Evolutionary conservation across 2,888 invertebrate genomes (phyloP).

Genomic region (Seladonia tumulorum): DNA sequence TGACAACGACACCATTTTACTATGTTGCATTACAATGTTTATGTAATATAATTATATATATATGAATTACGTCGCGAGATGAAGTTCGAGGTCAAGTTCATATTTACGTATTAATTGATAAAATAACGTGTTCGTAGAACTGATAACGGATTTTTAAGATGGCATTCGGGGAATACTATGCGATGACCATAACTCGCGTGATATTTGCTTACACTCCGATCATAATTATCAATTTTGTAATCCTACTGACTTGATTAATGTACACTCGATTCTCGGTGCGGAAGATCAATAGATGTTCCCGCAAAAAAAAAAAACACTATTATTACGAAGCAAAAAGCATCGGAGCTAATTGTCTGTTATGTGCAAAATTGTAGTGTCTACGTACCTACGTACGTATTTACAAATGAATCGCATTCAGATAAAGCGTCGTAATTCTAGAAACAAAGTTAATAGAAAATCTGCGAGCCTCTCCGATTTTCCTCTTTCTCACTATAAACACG

Average conservation of each 20-base stretch:
- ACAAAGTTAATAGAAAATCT: neutral
- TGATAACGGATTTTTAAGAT: neutral
- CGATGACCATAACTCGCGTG: neutral
- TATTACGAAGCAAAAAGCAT: neutral
- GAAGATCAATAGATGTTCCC: neutral
- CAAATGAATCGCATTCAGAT: neutral
- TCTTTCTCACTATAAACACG: neutral
- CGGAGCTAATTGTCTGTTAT: neutral
- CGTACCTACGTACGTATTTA: neutral
- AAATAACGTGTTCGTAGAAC: constrained; percentile 9
- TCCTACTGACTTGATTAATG: neutral
- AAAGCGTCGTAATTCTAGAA: neutral
- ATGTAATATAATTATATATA: neutral
- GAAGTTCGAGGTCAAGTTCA: neutral
- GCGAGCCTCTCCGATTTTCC: neutral
- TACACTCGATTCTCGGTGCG: neutral
- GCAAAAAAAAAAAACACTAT: neutral
- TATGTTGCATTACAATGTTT: neutral
- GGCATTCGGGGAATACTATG: neutral
- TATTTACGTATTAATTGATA: neutral
- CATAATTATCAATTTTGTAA: neutral
- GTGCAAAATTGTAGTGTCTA: neutral
- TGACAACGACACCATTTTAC: neutral
- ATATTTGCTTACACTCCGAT: neutral
- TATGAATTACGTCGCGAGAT: neutral